A percentile compares a stretch with the other conserved stretches of the same genome.
These are phyloP conservation scores for Bettongia penicillata DNA, from an alignment of 2,113 vertebrate genomes.

Conservation along the genomic window DNA sequence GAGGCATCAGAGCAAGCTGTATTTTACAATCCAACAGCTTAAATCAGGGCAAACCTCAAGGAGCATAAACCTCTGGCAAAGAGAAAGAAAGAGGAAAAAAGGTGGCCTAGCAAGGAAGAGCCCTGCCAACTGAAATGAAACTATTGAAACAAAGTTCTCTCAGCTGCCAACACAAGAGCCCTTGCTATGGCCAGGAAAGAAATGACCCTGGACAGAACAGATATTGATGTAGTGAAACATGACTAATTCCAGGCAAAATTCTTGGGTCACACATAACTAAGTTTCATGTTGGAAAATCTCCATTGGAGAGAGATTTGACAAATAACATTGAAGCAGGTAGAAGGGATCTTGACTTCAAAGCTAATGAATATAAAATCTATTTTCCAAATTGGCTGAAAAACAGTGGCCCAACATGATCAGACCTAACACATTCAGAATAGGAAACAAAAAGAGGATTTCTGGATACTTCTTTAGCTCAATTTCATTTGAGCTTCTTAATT, in stretches of 20 bases:
- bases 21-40: constrained; percentile 45
- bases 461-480: not conserved
- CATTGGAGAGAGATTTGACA: not conserved
- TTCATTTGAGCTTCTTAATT: constrained; percentile 8
- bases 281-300: not conserved
- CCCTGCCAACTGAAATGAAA: not conserved
- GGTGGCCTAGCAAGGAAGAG: constrained; percentile 4
- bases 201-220: not conserved
- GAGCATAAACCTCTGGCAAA: not conserved
- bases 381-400: not conserved
- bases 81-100: not conserved
- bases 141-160: not conserved
- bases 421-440: not conserved
- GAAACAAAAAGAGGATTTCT: not conserved
- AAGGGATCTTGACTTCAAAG: not conserved
- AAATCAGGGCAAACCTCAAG: constrained; percentile 35
- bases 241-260: constrained; percentile 28
- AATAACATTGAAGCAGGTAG: not conserved
- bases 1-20: constrained; percentile 42
- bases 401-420: no score
- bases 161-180: not conserved
- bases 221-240: not conserved
- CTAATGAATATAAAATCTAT: not conserved
- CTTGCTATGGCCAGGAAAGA: not conserved
- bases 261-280: not conserved